Conservation (phyloP, 2,888 invertebrate genomes). For the Muschampia plurimacula region DNA sequence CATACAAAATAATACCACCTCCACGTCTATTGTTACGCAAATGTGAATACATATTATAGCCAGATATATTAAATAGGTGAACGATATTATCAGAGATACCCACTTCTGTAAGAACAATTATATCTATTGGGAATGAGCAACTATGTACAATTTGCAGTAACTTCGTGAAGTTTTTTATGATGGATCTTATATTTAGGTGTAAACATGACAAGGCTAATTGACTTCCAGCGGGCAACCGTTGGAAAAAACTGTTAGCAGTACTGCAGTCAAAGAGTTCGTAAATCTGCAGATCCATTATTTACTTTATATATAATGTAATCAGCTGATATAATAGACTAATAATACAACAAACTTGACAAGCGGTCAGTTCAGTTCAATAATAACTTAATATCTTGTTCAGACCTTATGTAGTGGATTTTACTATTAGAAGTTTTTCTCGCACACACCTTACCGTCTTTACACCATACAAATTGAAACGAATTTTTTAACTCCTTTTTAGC, state of each 20-base stretch:
- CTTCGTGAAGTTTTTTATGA: conserved; percentile 10
- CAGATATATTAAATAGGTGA: conserved; percentile 13
- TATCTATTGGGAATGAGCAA: conserved; percentile 20
- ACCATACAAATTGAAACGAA: conserved; percentile 46
- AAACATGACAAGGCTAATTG: conserved; percentile 11
- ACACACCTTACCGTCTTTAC: conserved; percentile 46
- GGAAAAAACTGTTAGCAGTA: conserved; percentile 11
- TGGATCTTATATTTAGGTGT: conserved; percentile 25
- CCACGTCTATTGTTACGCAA: not conserved
- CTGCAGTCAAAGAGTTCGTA: conserved; percentile 22
- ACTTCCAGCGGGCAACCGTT: not conserved
- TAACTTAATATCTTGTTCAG: conserved; percentile 25
- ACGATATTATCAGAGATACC: conserved; percentile 12
- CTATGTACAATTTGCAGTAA: conserved; percentile 16
- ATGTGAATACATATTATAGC: conserved; percentile 21
- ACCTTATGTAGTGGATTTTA: conserved; percentile 42
- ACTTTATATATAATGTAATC: not conserved
- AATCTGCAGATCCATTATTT: conserved; percentile 15
- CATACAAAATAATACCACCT: conserved; percentile 1
- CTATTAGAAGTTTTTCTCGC: conserved; percentile 42
- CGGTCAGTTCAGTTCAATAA: not conserved
- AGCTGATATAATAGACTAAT: too few relatives aligned
- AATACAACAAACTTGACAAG: too few relatives aligned
- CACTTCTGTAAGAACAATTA: conserved; percentile 27
- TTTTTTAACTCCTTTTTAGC: conserved; percentile 39